Conservation (phyloP, 2,797 vertebrate genomes). For the Lacerta agilis region DNA sequence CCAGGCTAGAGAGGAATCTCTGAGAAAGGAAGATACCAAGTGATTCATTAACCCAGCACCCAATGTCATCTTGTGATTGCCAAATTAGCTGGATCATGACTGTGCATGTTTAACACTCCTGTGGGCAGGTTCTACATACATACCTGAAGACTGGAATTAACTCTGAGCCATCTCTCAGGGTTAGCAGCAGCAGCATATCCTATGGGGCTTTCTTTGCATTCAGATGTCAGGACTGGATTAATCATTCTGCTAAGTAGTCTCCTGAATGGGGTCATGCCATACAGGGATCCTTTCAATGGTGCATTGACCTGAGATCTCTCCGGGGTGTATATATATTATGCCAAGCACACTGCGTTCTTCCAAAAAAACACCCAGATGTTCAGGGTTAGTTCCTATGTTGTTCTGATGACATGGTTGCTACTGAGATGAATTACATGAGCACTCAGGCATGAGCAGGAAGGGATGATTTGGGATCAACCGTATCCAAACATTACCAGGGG, state of each 20-base stretch:
- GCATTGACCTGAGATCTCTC: background rate
- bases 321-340: background rate
- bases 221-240: constrained; percentile 23
- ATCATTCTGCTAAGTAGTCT: constrained; percentile 8
- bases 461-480: background rate
- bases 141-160: constrained; percentile 29
- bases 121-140: constrained; percentile 44
- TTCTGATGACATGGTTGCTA: background rate
- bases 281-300: background rate
- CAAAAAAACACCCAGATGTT: background rate
- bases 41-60: background rate
- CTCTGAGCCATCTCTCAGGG: constrained; percentile 63
- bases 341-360: background rate
- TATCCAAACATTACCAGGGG: background rate
- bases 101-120: constrained; percentile 48
- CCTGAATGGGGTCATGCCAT: background rate
- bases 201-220: constrained; percentile 44
- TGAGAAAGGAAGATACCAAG: constrained; percentile 9
- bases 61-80: constrained; percentile 18
- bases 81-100: constrained; percentile 58
- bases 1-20: constrained; percentile 33
- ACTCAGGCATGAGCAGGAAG: background rate
- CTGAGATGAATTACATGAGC: background rate
- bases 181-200: constrained; percentile 43
- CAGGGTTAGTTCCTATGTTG: background rate